A percentile compares a stretch with the other conserved stretches of the same genome.
These are phyloP conservation scores for Cygnus olor DNA, from an alignment of 2,797 vertebrate species.

Conservation along the genomic window DNA sequence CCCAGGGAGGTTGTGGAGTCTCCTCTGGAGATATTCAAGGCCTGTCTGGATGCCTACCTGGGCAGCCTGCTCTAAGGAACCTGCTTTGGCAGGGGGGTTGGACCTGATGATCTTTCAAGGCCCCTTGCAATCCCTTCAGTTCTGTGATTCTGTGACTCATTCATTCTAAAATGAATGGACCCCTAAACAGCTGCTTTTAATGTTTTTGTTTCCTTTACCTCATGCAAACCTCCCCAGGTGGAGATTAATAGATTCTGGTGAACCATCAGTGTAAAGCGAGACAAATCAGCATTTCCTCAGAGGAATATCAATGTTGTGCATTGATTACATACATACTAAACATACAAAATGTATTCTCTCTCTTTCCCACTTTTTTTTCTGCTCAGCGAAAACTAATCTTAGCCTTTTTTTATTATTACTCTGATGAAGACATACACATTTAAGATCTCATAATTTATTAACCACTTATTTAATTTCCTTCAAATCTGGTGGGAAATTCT, in stretches of 20 bases:
- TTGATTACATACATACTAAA: fast-evolving
- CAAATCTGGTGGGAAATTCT: constrained; percentile 19
- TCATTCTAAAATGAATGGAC: neutral
- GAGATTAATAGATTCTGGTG: neutral
- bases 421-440: constrained; percentile 13
- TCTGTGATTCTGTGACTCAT: too few relatives aligned
- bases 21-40: too few relatives aligned
- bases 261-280: fast-evolving
- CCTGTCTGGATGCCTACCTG: too few relatives aligned
- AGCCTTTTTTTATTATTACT: neutral
- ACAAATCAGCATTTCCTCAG: neutral
- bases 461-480: constrained; percentile 10
- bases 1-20: too few relatives aligned
- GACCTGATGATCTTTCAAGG: too few relatives aligned
- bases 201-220: neutral
- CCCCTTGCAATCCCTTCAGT: too few relatives aligned
- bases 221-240: neutral
- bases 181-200: neutral
- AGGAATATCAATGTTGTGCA: neutral
- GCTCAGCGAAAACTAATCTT: neutral
- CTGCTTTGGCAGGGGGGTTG: too few relatives aligned
- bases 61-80: too few relatives aligned
- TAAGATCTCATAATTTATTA: constrained; percentile 52
- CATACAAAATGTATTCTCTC: neutral
- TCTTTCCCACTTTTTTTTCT: neutral